Conservation (phyloP, 2,888 invertebrate genomes). For the Drosophila crucigera region DNA sequence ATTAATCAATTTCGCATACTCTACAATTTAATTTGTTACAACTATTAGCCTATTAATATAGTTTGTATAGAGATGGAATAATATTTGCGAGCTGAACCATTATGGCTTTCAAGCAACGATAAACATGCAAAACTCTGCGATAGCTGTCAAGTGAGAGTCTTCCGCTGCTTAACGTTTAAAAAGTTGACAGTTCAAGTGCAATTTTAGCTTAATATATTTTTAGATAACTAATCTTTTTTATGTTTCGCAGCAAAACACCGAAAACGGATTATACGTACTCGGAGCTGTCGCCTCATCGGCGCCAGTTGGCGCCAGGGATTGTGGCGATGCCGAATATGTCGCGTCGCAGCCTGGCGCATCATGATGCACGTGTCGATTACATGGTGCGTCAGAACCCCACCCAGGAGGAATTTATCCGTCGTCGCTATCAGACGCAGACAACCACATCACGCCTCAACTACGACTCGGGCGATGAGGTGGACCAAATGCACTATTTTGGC, state of each 20-base stretch:
- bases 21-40: neutral
- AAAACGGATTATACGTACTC: conserved; percentile 97
- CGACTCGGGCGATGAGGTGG: conserved; percentile 84
- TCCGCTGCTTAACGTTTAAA: neutral
- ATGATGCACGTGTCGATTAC: conserved; percentile 86
- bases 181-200: neutral
- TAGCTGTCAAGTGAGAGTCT: neutral
- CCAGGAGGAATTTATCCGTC: conserved; percentile 83
- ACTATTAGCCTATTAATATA: neutral
- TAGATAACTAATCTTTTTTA: conserved; percentile 1
- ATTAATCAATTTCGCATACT: neutral
- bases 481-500: conserved; percentile 66
- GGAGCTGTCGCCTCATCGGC: conserved; percentile 91
- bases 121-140: neutral
- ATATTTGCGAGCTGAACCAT: neutral
- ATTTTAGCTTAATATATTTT: neutral
- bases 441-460: conserved; percentile 69
- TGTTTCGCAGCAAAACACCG: conserved; percentile 89
- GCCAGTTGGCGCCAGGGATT: conserved; percentile 92
- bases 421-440: conserved; percentile 78
- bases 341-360: conserved; percentile 89
- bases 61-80: neutral
- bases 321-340: conserved; percentile 96
- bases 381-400: conserved; percentile 83
- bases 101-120: neutral